Percentiles rank a stretch among this genome's conserved stretches.
Evolutionary conservation across 2,113 vertebrate species (phyloP).

Genomic region (Grammomys dolichurus): DNA sequence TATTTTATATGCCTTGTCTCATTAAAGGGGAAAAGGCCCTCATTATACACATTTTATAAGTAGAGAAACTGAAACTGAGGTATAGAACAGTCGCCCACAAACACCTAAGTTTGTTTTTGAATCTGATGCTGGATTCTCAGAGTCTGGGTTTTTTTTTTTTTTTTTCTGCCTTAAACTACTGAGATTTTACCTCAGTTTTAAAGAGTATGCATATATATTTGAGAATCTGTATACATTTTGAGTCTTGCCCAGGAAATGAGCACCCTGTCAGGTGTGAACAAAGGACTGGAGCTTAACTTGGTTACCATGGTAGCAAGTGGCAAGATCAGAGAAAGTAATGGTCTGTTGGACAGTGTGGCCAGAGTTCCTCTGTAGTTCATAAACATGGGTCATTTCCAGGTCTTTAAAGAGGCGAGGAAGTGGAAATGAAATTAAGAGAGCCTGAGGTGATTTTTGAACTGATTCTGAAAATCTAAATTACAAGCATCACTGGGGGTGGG

Average conservation of each 20-base stretch:
- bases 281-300: not conserved
- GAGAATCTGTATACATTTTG: not conserved
- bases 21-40: not conserved
- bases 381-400: conserved; percentile 59
- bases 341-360: not conserved
- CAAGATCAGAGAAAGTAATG: conserved; percentile 60
- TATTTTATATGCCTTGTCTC: conserved; percentile 12
- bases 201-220: not conserved
- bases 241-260: conserved; percentile 70
- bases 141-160: not conserved
- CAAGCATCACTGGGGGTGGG: not conserved
- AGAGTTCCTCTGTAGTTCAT: not conserved
- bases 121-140: not conserved
- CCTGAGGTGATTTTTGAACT: conserved; percentile 67
- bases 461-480: conserved; percentile 73
- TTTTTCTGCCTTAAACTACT: not conserved
- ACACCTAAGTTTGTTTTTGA: not conserved
- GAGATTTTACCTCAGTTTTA: not conserved
- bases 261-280: conserved; percentile 67
- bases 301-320: conserved; percentile 55
- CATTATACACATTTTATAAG: not conserved
- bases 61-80: conserved; percentile 17
- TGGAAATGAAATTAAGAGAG: conserved; percentile 67
- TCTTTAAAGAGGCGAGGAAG: conserved; percentile 72
- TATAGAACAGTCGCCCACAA: not conserved